These are phyloP conservation scores for Ceratosolen solmsi DNA, from an alignment of 1,140 invertebrate species.

Conservation along the genomic window DNA sequence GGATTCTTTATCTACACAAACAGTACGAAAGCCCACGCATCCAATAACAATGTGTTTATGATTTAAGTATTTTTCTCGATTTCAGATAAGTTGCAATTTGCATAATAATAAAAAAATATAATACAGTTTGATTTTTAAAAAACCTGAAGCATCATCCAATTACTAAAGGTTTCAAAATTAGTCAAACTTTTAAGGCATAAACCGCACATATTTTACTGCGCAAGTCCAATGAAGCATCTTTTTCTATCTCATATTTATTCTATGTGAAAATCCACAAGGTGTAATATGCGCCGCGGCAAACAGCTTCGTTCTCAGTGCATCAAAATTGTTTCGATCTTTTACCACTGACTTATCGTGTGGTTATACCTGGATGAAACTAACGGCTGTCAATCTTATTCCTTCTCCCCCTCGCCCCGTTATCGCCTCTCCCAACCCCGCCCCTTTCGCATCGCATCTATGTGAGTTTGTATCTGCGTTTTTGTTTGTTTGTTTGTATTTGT, in stretches of 20 bases:
- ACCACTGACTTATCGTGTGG: slow-evolving; percentile 36
- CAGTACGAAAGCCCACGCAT: too few species aligned
- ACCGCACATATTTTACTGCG: slow-evolving; percentile 4
- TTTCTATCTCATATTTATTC: slow-evolving; percentile 29
- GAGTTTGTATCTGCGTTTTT: too few species aligned
- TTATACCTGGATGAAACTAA: slow-evolving; percentile 25
- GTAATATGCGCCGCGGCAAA: background rate
- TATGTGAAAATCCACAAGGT: slow-evolving; percentile 16
- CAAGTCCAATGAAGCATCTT: background rate
- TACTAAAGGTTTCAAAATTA: slow-evolving; percentile 36
- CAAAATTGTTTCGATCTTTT: slow-evolving; percentile 42
- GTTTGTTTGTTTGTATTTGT: too few species aligned
- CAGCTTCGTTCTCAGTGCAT: slow-evolving; percentile 17
- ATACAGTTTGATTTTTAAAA: background rate
- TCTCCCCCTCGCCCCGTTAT: background rate
- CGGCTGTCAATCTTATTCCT: slow-evolving; percentile 38
- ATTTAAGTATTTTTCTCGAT: background rate
- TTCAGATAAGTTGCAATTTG: background rate
- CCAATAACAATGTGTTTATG: background rate
- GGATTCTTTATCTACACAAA: too few species aligned
- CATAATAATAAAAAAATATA: background rate
- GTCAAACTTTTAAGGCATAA: slow-evolving; percentile 20
- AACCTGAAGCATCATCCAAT: background rate
- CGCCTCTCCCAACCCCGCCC: too few species aligned
- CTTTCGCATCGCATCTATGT: too few species aligned